Conservation (phyloP, 2,888 invertebrate genomes). For the Mythimna vitellina region DNA sequence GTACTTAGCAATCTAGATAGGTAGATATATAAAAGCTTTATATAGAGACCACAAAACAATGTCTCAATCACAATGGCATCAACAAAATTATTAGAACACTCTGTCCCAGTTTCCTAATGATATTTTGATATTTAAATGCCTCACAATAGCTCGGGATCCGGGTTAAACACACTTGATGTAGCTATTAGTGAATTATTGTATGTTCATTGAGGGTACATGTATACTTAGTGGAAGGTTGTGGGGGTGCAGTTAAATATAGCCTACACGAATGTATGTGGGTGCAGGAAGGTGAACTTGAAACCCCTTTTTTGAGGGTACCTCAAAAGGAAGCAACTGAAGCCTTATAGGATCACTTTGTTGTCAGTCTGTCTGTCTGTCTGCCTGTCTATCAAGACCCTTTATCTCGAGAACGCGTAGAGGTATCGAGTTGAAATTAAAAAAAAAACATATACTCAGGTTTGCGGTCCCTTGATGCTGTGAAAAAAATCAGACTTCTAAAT, state of each 20-base stretch:
- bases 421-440: no score
- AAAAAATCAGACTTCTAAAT: no score
- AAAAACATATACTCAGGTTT: no score
- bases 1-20: no score
- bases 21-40: no score
- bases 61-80: background rate
- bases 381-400: no score
- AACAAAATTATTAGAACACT: conserved; percentile 14
- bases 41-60: background rate
- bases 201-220: background rate
- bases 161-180: conserved; percentile 26
- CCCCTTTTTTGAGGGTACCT: no score
- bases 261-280: background rate
- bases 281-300: background rate
- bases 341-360: no score
- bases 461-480: no score
- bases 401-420: no score
- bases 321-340: no score
- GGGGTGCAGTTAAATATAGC: background rate
- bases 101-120: conserved; percentile 32
- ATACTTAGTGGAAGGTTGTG: background rate
- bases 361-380: no score
- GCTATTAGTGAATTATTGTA: conserved; percentile 7
- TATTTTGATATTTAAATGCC: conserved; percentile 23
- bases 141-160: conserved; percentile 3